These are phyloP conservation scores for Excalfactoria chinensis DNA, from an alignment of 2,113 vertebrate genomes.

Conservation along the genomic window DNA sequence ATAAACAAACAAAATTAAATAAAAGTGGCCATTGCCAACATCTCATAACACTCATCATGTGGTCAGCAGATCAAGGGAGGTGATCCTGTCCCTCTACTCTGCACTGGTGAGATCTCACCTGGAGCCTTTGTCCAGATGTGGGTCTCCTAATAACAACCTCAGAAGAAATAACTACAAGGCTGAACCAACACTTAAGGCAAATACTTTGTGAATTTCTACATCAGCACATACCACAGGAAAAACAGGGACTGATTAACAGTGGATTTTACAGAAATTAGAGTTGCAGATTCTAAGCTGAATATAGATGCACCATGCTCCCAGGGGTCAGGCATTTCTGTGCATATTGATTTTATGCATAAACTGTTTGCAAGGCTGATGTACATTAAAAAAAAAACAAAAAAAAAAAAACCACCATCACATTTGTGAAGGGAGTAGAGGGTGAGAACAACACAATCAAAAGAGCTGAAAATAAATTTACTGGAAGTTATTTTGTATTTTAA, in stretches of 20 bases:
- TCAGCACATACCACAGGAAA: not conserved
- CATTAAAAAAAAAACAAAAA: not conserved
- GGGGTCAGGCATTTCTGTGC: not conserved
- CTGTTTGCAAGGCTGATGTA: not conserved
- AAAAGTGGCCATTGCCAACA: not conserved
- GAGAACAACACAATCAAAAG: not conserved
- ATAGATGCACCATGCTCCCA: fast-evolving
- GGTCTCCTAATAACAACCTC: not conserved
- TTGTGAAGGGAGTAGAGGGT: not conserved
- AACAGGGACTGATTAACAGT: not conserved
- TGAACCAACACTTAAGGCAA: not conserved
- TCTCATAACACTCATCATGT: not conserved
- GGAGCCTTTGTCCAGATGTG: not conserved
- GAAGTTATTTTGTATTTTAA: not conserved
- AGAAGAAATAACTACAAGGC: not conserved
- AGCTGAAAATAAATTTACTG: not conserved
- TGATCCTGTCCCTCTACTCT: not conserved
- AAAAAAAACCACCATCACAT: too few species aligned
- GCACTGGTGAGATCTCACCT: not conserved
- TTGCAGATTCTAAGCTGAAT: not conserved
- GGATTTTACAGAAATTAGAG: not conserved
- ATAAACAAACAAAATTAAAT: not conserved
- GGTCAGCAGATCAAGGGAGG: not conserved
- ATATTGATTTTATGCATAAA: not conserved
- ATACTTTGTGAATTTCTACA: not conserved